Evolutionary conservation across 2,888 invertebrate genomes (phyloP), one percentile per base, ranked within the genome.

Genomic region (Anthophora plumipes): DNA sequence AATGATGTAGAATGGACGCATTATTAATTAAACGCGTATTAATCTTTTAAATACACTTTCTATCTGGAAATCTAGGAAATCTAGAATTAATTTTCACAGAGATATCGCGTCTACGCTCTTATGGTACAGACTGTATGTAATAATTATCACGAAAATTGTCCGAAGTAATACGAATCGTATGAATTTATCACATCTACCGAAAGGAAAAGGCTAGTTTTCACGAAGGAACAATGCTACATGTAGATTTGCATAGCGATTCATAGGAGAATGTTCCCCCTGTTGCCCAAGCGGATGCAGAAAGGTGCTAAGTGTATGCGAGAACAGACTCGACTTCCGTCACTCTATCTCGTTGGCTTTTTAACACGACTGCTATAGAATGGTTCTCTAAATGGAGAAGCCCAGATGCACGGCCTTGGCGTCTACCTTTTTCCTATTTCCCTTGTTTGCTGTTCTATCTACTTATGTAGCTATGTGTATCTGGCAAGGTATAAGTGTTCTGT

Each of bases 261-360:
- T 57, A 64, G 41, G 67, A 60, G 82, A 80, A 82, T 70, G 82
- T 85, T 82, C 79, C 83, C 89, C 83, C 89, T 87, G 80, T 89
- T 89, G 79, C 89, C 77, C 85, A 88, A 90, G 90, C 91, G 92
- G 91, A 92, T 91, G 89, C 89, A 90, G 88, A 91, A 91, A 90
- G 91, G 91, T 92, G 91, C 89, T 90, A 91, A 91, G 88, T 83
- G 89, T 91, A 91, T 91, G 90, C 90, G 89, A 80, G 81, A 89
- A 90, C 87, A 87, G 85, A 86, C 81, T 85, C 68, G 71, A 86
- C 88, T 90, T 90, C 90, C 89, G 90, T 87, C 89, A 89, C 69
- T 63, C 39, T 73, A 73, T 63, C n/a, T 50, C 66, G 41, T 41
- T 52, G 37, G 25, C 55, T 67, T 68, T 52, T 74, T 68, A 68